A percentile compares a stretch with the other conserved stretches of the same genome.
phyloP scores from a whole-genome alignment of 2,113 vertebrate species.

The Isichthys henryi region DNA sequence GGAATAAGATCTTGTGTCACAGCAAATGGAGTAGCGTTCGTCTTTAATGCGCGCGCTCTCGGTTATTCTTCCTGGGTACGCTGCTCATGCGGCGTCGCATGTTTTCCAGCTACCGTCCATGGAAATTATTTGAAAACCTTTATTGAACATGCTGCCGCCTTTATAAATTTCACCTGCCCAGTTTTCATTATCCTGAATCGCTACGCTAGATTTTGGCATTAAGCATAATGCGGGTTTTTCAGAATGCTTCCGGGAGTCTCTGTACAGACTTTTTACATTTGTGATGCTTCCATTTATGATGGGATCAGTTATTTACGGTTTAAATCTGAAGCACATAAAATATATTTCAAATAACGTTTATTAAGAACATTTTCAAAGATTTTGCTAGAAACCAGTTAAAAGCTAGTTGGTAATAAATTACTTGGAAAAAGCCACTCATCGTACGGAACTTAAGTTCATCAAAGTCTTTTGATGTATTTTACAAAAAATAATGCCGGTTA shows the following conservation, averaged over 20 bases:
- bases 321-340: background rate
- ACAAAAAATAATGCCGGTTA: background rate
- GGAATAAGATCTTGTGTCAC: background rate
- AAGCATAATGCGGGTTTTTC: background rate
- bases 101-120: background rate
- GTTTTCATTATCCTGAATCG: background rate
- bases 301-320: background rate
- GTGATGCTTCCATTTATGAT: background rate
- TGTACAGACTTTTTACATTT: background rate
- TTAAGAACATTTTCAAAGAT: background rate
- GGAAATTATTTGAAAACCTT: background rate
- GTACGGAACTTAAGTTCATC: background rate
- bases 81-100: background rate
- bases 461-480: background rate
- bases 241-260: background rate
- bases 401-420: background rate
- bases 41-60: background rate
- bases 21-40: background rate
- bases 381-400: background rate
- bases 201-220: background rate
- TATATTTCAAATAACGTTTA: background rate
- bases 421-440: background rate
- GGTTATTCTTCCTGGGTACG: background rate
- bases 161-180: background rate
- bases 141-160: background rate